A percentile compares a stretch with the other conserved stretches of the same genome.
These are phyloP conservation scores for Oryzias javanicus DNA, from an alignment of 2,113 vertebrate species.

Conservation along the genomic window DNA sequence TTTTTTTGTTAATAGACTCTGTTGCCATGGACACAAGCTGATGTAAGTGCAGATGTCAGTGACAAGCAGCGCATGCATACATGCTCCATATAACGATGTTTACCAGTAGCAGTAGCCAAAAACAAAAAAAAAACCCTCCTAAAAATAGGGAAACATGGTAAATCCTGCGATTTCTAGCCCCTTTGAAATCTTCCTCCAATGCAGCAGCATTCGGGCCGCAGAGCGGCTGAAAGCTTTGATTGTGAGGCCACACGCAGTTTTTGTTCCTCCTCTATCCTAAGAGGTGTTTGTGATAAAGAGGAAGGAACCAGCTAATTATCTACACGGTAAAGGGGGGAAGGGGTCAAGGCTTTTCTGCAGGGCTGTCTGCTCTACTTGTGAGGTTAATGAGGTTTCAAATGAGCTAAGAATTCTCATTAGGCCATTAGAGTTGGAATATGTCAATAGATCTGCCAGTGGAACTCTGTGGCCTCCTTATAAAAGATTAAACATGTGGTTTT, in stretches of 20 bases:
- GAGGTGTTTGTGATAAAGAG: conserved; percentile 42
- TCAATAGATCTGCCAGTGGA: not conserved
- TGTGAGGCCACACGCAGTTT: not conserved
- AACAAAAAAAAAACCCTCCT: too few species aligned
- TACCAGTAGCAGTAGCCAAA: too few species aligned
- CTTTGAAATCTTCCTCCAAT: too few species aligned
- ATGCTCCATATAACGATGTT: too few species aligned
- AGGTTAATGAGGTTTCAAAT: conserved; percentile 29
- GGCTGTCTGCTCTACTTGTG: conserved; percentile 2
- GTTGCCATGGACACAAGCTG: too few species aligned
- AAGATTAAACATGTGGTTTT: conserved; percentile 10
- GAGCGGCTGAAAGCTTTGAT: not conserved
- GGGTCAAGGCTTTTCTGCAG: conserved; percentile 49
- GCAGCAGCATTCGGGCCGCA: not conserved
- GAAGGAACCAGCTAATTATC: conserved; percentile 43
- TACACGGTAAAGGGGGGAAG: conserved; percentile 16
- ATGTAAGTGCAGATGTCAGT: too few species aligned
- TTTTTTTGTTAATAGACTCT: too few species aligned
- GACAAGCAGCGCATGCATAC: too few species aligned
- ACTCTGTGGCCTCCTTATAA: not conserved
- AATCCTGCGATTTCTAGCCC: too few species aligned
- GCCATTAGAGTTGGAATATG: conserved; percentile 24
- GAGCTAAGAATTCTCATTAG: conserved; percentile 29
- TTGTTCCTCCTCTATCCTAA: conserved; percentile 15
- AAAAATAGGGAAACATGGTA: too few species aligned